Evolutionary conservation across 2,113 vertebrate genomes (phyloP).

Genomic region (Lasiurus borealis): DNA sequence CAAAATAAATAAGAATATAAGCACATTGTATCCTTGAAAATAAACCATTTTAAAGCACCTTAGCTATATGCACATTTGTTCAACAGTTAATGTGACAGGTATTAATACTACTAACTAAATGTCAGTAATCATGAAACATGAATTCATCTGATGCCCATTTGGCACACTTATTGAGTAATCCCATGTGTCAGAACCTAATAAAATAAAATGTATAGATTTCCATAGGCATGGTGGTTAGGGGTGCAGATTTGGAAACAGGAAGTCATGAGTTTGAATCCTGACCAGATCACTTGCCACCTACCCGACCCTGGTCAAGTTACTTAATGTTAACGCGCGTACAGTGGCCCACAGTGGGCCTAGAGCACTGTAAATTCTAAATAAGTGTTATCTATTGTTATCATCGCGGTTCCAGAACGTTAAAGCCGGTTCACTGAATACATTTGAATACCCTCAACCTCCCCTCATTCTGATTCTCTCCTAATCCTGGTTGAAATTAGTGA

Average conservation of each 20-base stretch:
- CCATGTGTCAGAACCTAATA: background rate
- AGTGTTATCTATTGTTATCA: background rate
- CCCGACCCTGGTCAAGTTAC: background rate
- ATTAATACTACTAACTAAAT: constrained; percentile 15
- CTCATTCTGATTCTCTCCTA: constrained; percentile 45
- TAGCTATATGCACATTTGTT: constrained; percentile 13
- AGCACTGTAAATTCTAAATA: background rate
- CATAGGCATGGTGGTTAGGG: background rate
- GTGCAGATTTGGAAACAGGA: background rate
- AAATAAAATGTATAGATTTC: constrained; percentile 1
- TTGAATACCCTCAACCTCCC: background rate
- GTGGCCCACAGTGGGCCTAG: background rate
- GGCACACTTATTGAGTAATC: constrained; percentile 26
- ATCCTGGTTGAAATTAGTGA: constrained; percentile 38
- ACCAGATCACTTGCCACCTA: background rate
- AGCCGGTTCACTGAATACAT: background rate
- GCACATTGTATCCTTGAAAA: constrained; percentile 6
- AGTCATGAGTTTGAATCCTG: background rate
- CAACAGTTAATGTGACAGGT: background rate
- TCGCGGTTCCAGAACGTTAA: background rate
- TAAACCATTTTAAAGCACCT: constrained; percentile 10
- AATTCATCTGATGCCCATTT: background rate
- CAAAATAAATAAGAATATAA: background rate
- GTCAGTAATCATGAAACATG: background rate
- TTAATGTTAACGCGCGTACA: background rate